Percentiles rank a stretch among this genome's conserved stretches.
These are phyloP conservation scores for Amphibalanus amphitrite DNA, from an alignment of 1,140 invertebrate species.

Conservation along the genomic window DNA sequence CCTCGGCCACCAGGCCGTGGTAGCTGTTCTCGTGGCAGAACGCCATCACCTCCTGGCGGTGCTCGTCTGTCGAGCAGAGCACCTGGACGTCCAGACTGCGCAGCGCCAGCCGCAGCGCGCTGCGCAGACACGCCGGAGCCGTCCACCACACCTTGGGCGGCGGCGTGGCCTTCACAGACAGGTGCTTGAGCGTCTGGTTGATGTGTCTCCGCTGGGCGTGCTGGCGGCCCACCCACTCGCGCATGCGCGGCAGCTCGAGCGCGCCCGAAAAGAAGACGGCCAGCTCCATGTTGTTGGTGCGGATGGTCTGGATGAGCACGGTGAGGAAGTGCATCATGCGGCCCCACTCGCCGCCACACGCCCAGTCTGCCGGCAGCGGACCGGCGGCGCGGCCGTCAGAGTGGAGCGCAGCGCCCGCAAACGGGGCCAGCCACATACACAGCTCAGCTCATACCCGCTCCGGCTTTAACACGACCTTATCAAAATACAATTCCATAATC, in stretches of 20 bases:
- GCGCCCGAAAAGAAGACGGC: slow-evolving; percentile 63
- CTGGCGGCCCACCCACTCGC: slow-evolving; percentile 28
- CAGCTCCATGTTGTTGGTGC: slow-evolving; percentile 49
- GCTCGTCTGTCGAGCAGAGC: slow-evolving; percentile 59
- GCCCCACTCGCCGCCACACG: slow-evolving; percentile 85
- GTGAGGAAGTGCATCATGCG: slow-evolving; percentile 70
- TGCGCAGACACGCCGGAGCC: slow-evolving; percentile 59
- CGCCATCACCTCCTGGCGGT: slow-evolving; percentile 75
- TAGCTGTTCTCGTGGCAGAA: slow-evolving; percentile 70
- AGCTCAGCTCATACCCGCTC: too few relatives aligned
- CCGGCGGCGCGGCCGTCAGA: too few relatives aligned
- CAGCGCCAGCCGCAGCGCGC: slow-evolving; percentile 61
- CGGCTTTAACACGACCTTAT: too few relatives aligned
- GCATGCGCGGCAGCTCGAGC: slow-evolving; percentile 42
- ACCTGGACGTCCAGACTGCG: slow-evolving; percentile 62
- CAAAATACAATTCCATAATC: too few relatives aligned
- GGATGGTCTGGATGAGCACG: slow-evolving; percentile 46
- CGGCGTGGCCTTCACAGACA: slow-evolving; percentile 65
- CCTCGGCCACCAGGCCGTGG: slow-evolving; percentile 68
- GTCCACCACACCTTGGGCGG: slow-evolving; percentile 88
- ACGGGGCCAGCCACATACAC: too few relatives aligned
- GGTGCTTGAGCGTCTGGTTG: slow-evolving; percentile 54
- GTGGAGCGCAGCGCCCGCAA: too few relatives aligned
- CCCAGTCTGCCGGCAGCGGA: slow-evolving; percentile 48
- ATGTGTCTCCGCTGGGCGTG: slow-evolving; percentile 27